Percentiles rank a stretch among this genome's conserved stretches.
Evolutionary conservation across 2,113 vertebrate species (phyloP).

Genomic region (Saguinus midas): DNA sequence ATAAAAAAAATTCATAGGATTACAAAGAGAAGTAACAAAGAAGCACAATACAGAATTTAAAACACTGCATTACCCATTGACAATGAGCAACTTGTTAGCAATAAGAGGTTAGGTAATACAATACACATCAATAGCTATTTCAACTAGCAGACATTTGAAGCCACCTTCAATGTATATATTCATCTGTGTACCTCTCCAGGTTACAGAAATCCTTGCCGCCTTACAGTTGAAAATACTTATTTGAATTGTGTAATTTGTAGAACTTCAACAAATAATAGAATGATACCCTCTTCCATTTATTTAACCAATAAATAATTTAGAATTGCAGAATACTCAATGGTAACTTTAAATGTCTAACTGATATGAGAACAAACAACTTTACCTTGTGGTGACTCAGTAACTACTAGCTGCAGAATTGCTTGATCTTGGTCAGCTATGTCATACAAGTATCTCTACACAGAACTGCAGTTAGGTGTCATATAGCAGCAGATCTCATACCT

Average conservation of each 20-base stretch:
- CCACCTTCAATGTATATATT: neutral
- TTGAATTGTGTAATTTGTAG: neutral
- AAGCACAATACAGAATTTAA: neutral
- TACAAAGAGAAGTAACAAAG: neutral
- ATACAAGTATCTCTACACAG: neutral
- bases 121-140: neutral
- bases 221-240: conserved; percentile 12
- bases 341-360: neutral
- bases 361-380: neutral
- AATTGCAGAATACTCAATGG: neutral
- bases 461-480: neutral
- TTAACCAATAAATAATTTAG: neutral
- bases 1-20: neutral
- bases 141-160: neutral
- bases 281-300: neutral
- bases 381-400: neutral
- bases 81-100: neutral
- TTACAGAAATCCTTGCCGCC: neutral
- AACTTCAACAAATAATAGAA: neutral
- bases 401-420: neutral
- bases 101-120: neutral
- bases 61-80: neutral
- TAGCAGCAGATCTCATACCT: neutral
- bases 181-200: neutral
- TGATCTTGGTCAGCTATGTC: neutral